These are phyloP conservation scores for Trachythela sp. DNA, from an alignment of 64 coral and sea anemone species.

Conservation along the genomic window DNA sequence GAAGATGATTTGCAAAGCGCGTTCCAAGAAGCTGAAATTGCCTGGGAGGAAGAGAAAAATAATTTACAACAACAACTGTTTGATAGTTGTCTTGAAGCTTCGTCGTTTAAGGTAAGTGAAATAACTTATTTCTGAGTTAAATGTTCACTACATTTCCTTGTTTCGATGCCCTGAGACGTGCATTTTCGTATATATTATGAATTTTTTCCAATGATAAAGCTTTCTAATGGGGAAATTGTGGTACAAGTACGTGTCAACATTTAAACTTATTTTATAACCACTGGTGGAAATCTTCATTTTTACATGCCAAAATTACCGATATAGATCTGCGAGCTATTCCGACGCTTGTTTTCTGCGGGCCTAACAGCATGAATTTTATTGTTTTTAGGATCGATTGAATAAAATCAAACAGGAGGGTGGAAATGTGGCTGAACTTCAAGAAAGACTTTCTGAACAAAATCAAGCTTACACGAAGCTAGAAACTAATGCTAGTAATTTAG, in stretches of 20 bases:
- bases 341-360: neutral
- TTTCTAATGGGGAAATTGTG: too few species aligned
- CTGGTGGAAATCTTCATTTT: too few species aligned
- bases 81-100: slow-evolving; percentile 11
- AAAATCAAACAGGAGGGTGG: slow-evolving; percentile 27
- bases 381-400: neutral
- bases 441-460: slow-evolving; percentile 37
- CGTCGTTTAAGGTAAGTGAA: slow-evolving; percentile 6
- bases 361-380: neutral
- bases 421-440: slow-evolving; percentile 14
- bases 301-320: too few species aligned
- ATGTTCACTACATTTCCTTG: neutral
- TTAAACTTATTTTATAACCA: too few species aligned
- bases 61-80: slow-evolving; percentile 18
- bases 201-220: too few species aligned
- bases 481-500: neutral
- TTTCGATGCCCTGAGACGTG: too few species aligned
- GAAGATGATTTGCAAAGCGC: neutral
- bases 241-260: too few species aligned
- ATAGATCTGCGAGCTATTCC: too few species aligned
- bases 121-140: neutral
- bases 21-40: neutral
- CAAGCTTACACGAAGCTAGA: neutral
- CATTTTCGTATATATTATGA: too few species aligned
- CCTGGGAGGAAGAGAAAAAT: slow-evolving; percentile 14